These are phyloP conservation scores for Stictonetta naevosa DNA, from an alignment of 2,113 vertebrate species.

Conservation along the genomic window DNA sequence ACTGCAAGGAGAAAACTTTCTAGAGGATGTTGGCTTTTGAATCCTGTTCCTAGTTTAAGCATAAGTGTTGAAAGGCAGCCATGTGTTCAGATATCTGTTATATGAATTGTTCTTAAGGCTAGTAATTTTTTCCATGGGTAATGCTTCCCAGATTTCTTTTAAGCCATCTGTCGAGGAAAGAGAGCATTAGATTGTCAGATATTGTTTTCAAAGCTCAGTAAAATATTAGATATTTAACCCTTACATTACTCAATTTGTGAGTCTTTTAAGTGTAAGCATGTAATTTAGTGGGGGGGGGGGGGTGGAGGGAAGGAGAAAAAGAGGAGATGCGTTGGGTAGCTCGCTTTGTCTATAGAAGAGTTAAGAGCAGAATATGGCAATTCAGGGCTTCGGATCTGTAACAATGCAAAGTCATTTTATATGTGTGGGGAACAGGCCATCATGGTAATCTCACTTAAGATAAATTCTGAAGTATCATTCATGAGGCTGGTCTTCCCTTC, in stretches of 20 bases:
- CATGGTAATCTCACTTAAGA: neutral
- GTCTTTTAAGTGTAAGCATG: neutral
- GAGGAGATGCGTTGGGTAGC: neutral
- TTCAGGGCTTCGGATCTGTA: neutral
- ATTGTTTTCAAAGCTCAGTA: conserved; percentile 51
- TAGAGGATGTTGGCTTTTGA: conserved; percentile 28
- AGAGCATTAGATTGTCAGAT: conserved; percentile 42
- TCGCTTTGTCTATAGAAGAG: neutral
- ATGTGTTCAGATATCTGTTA: conserved; percentile 65
- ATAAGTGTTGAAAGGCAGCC: conserved; percentile 68
- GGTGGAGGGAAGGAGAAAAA: neutral
- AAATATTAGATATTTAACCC: conserved; percentile 57
- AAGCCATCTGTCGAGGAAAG: conserved; percentile 62
- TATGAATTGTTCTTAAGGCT: conserved; percentile 66
- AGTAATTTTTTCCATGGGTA: conserved; percentile 49
- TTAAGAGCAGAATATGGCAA: neutral
- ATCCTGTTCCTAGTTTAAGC: conserved; percentile 22
- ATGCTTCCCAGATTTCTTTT: conserved; percentile 59
- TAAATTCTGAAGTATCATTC: neutral
- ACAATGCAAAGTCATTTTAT: neutral
- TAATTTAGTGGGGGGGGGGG: neutral
- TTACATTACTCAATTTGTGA: neutral
- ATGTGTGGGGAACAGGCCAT: rapidly evolving
- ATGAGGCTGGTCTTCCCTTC: neutral
- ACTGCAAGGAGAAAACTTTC: conserved; percentile 14